phyloP scores from a whole-genome alignment of 2,888 invertebrate species.

The Drosophila nigricruria region DNA sequence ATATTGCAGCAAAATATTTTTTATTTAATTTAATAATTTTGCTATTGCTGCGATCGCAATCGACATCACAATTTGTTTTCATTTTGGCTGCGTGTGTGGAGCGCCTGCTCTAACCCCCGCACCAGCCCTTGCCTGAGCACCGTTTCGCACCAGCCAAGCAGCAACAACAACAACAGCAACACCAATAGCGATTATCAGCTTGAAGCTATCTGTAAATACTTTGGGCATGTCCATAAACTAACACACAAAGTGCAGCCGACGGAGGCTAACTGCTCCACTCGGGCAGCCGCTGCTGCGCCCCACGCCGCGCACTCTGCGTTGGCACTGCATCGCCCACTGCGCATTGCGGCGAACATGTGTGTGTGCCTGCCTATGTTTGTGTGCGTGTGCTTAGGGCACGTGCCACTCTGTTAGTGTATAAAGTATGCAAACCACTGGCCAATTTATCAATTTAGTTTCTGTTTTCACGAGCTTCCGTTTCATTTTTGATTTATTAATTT shows the following conservation, averaged over 20 bases:
- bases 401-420: conserved; percentile 19
- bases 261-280: background rate
- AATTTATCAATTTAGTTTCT: conserved; percentile 18
- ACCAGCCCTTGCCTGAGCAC: background rate
- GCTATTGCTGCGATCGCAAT: conserved; percentile 52
- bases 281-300: background rate
- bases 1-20: conserved; percentile 41
- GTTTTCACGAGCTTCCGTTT: conserved; percentile 12
- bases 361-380: background rate
- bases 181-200: conserved; percentile 17
- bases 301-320: background rate
- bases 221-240: conserved; percentile 62
- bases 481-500: no score
- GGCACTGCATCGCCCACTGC: background rate
- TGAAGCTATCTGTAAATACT: conserved; percentile 30
- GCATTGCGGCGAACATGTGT: background rate
- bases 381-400: conserved; percentile 27
- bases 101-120: background rate
- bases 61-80: conserved; percentile 13
- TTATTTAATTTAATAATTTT: conserved; percentile 58
- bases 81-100: conserved; percentile 8
- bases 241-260: conserved; percentile 68
- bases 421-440: conserved; percentile 21
- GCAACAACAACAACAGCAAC: background rate
- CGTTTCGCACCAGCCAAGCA: background rate